These are phyloP conservation scores for Daubentonia madagascariensis DNA, from an alignment of 2,113 vertebrate species.

Conservation along the genomic window DNA sequence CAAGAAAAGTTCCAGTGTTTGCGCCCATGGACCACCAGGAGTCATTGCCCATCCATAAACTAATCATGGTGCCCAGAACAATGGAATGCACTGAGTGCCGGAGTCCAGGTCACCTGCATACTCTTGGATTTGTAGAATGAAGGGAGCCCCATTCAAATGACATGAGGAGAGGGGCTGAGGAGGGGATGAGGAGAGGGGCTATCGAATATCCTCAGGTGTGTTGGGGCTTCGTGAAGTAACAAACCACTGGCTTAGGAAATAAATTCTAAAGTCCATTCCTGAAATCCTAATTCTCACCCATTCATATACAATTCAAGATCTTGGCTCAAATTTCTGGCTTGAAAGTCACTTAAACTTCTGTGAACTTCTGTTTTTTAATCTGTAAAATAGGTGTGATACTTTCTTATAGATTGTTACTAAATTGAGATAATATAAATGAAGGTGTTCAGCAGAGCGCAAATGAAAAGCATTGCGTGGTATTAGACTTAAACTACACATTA, in stretches of 20 bases:
- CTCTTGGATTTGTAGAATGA: not conserved
- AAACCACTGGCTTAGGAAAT: not conserved
- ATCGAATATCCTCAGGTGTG: fast-evolving
- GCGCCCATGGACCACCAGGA: fast-evolving
- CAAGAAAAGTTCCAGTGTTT: not conserved
- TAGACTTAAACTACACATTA: not conserved
- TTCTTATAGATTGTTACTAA: not conserved
- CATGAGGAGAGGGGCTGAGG: fast-evolving
- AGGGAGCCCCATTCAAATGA: too few relatives aligned
- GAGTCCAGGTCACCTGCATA: fast-evolving
- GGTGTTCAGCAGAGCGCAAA: not conserved
- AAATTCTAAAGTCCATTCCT: not conserved
- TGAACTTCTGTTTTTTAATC: not conserved
- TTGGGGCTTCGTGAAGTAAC: not conserved
- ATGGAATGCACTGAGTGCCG: not conserved
- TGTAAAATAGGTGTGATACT: not conserved
- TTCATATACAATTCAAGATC: not conserved
- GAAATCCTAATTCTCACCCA: not conserved
- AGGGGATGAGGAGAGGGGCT: too few relatives aligned
- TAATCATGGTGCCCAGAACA: not conserved
- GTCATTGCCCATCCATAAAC: not conserved
- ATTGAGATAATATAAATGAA: not conserved
- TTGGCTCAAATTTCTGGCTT: not conserved
- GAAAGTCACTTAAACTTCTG: not conserved
- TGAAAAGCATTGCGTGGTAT: not conserved